Evolutionary conservation across 2,113 vertebrate genomes (phyloP).

Genomic region (Lynx canadensis): DNA sequence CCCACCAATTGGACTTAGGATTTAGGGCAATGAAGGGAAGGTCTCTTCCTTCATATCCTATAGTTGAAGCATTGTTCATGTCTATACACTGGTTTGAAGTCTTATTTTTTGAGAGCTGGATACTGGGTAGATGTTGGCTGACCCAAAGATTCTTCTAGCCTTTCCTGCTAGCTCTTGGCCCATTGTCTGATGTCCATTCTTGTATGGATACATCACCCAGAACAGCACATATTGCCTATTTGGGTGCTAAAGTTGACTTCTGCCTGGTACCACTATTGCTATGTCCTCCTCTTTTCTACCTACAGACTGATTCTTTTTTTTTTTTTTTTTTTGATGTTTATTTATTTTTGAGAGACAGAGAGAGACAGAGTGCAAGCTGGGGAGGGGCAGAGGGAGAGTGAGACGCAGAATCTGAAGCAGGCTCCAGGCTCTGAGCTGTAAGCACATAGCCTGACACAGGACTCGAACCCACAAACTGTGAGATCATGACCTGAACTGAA

Average conservation of each 20-base stretch:
- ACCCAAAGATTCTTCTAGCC: neutral
- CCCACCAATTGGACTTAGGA: neutral
- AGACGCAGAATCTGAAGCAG: too few relatives aligned
- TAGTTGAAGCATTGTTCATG: neutral
- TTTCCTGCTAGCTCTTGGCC: neutral
- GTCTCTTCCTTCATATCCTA: neutral
- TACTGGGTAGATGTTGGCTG: neutral
- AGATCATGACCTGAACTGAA: too few relatives aligned
- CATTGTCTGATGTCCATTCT: neutral
- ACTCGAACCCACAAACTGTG: too few relatives aligned
- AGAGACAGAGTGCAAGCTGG: too few relatives aligned
- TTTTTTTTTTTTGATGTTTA: too few relatives aligned
- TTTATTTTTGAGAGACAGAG: too few relatives aligned
- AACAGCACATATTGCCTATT: neutral
- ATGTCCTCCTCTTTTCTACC: neutral
- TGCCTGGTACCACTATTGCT: neutral
- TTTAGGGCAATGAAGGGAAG: neutral
- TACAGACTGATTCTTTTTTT: neutral
- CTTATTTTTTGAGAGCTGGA: neutral
- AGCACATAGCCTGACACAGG: too few relatives aligned
- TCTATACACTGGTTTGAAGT: neutral
- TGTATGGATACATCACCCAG: neutral
- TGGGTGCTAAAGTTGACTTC: neutral
- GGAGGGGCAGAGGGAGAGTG: too few relatives aligned
- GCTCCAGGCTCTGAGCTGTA: too few relatives aligned